Evolutionary conservation across 2,113 vertebrate species (phyloP).

Genomic region (Corvus hawaiiensis): DNA sequence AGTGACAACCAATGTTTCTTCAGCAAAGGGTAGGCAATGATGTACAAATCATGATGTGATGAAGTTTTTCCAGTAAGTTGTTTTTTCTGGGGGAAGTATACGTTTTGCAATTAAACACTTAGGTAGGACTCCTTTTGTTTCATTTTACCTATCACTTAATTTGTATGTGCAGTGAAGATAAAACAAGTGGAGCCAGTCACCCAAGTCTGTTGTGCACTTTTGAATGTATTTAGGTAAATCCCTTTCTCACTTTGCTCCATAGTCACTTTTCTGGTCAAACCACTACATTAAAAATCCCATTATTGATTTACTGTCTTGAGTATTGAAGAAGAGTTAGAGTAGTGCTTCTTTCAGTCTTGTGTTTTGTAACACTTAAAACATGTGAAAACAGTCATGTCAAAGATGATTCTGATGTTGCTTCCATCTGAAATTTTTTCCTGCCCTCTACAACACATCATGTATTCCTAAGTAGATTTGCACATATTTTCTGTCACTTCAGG

Average conservation of each 20-base stretch:
- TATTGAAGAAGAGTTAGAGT: background rate
- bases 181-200: background rate
- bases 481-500: background rate
- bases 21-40: background rate
- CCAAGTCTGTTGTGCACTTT: background rate
- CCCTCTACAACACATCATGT: background rate
- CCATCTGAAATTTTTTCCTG: background rate
- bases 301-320: background rate
- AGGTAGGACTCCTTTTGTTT: background rate
- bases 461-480: background rate
- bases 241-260: background rate
- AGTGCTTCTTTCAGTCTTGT: background rate
- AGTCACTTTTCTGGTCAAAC: background rate
- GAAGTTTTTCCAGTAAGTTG: background rate
- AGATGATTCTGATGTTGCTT: background rate
- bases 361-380: background rate
- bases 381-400: background rate
- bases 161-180: background rate
- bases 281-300: background rate
- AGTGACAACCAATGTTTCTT: background rate
- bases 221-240: background rate
- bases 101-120: background rate
- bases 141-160: background rate
- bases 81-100: fast-evolving
- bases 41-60: background rate